Conservation (phyloP, 92 coral and sea anemone genomes). For the Virgularia gustaviana region DNA sequence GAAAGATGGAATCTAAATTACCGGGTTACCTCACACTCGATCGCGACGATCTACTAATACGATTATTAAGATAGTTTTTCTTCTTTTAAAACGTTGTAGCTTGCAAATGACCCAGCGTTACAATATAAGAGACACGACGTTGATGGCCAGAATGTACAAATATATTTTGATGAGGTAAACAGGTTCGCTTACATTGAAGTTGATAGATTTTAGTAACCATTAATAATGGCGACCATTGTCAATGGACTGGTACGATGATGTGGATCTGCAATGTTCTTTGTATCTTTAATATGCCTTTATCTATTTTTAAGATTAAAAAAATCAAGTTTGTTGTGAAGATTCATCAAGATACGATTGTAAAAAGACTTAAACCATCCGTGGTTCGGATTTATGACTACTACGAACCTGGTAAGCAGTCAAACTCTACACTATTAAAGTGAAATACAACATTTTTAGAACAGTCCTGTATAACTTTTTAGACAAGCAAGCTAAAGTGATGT, state of each 20-base stretch:
- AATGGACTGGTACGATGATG: too few relatives aligned
- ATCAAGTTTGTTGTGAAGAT: constrained; percentile 67
- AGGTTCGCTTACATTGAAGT: too few relatives aligned
- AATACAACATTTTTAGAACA: too few relatives aligned
- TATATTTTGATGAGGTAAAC: constrained; percentile 83
- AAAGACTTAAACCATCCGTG: constrained; percentile 83
- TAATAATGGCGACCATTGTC: too few relatives aligned
- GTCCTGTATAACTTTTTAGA: too few relatives aligned
- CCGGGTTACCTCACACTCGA: too few relatives aligned
- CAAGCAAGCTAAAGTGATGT: constrained; percentile 24
- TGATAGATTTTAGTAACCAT: background rate
- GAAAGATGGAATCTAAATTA: too few relatives aligned
- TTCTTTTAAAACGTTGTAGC: too few relatives aligned
- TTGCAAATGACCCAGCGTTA: constrained; percentile 51
- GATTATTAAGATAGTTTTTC: too few relatives aligned
- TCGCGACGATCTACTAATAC: too few relatives aligned
- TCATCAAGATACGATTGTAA: constrained; percentile 64
- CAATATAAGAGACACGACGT: constrained; percentile 65
- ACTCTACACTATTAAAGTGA: too few relatives aligned
- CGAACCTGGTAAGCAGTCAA: constrained; percentile 75
- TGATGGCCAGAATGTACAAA: constrained; percentile 71
- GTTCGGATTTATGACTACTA: constrained; percentile 86
- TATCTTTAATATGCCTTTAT: background rate
- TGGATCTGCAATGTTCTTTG: background rate
- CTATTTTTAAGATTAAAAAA: constrained; percentile 48